Conservation (phyloP, 2,113 vertebrate species). For the Caretta caretta region DNA sequence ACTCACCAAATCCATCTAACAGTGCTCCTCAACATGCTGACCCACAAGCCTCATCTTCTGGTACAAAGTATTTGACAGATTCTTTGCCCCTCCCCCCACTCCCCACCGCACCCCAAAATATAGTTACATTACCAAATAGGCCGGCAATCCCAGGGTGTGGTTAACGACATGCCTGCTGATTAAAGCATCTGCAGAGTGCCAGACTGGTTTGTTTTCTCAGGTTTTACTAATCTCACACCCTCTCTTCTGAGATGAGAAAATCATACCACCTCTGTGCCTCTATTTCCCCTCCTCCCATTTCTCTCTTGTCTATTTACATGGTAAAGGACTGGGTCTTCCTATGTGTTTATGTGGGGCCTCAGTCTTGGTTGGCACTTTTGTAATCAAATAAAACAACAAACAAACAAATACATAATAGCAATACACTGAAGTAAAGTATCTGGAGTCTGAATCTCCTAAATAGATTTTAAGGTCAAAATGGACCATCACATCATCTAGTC, state of each 20-base stretch:
- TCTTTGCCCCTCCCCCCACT: not conserved
- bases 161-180: conserved; percentile 4
- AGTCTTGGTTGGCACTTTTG: accelerated
- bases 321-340: not conserved
- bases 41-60: too few species aligned
- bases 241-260: conserved; percentile 31
- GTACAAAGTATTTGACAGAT: too few species aligned
- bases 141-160: conserved; percentile 18
- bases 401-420: too few species aligned
- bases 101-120: not conserved
- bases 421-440: too few species aligned
- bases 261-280: conserved; percentile 11
- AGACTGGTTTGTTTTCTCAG: conserved; percentile 53
- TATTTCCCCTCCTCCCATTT: conserved; percentile 18
- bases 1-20: not conserved
- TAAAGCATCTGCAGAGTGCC: conserved; percentile 1
- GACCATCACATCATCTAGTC: too few species aligned
- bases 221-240: not conserved
- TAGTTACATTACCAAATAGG: not conserved
- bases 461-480: too few species aligned
- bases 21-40: not conserved
- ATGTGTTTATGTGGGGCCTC: not conserved
- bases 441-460: too few species aligned
- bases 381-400: too few species aligned
- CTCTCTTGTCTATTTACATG: not conserved